These are phyloP conservation scores for Drosophila erecta DNA, from an alignment of 1,140 invertebrate genomes.

Conservation along the genomic window DNA sequence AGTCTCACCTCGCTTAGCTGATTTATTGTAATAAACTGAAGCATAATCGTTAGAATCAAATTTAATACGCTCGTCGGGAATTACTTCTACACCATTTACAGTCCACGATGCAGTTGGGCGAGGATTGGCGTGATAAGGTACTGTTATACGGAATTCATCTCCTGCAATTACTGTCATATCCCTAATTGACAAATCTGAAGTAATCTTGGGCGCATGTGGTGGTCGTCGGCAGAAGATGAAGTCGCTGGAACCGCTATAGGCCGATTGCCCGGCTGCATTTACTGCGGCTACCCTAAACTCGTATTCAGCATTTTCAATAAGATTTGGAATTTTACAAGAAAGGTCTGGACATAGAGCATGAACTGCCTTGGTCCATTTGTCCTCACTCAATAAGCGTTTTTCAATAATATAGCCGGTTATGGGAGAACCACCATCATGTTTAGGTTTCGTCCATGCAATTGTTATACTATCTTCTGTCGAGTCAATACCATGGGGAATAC, in stretches of 20 bases:
- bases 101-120: conserved; percentile 95
- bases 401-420: conserved; percentile 97
- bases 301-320: conserved; percentile 98
- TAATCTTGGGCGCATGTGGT: conserved; percentile 95
- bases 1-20: conserved; percentile 94
- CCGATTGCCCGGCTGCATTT: conserved; percentile 97
- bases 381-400: conserved; percentile 94
- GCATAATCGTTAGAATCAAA: conserved; percentile 93
- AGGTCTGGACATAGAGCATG: conserved; percentile 93
- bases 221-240: conserved; percentile 94
- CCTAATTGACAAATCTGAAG: conserved; percentile 95
- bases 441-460: conserved; percentile 96
- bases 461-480: conserved; percentile 97
- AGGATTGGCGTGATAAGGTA: conserved; percentile 95
- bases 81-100: conserved; percentile 94
- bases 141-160: conserved; percentile 97
- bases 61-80: conserved; percentile 91
- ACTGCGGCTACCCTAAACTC: conserved; percentile 98
- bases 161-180: conserved; percentile 98
- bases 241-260: conserved; percentile 95
- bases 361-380: conserved; percentile 95
- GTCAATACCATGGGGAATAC: conserved; percentile 93
- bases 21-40: conserved; percentile 94
- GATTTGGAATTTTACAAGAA: conserved; percentile 92
- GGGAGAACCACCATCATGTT: conserved; percentile 96